Conservation (phyloP, 2,113 vertebrate species). For the Tenebrosternarchus preto region DNA sequence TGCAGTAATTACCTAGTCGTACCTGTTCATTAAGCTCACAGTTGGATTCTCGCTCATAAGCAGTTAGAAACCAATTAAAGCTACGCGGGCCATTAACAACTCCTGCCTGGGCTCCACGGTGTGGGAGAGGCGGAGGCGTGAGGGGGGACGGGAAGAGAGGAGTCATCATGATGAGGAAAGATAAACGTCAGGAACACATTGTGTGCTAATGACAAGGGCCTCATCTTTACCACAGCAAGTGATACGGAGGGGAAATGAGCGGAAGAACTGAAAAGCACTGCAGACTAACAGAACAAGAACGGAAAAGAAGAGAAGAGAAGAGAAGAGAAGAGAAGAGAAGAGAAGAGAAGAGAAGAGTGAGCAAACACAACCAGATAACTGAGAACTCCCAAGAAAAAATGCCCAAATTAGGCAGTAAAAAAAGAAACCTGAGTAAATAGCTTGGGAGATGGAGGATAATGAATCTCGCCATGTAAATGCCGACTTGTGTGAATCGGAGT, state of each 20-base stretch:
- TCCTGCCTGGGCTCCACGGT: constrained; percentile 60
- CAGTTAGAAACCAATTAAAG: constrained; percentile 98
- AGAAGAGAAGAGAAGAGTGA: constrained; percentile 56
- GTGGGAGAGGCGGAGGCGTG: constrained; percentile 6
- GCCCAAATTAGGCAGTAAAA: constrained; percentile 34
- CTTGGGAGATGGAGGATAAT: constrained; percentile 50
- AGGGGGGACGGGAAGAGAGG: constrained; percentile 10
- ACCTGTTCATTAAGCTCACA: constrained; percentile 99
- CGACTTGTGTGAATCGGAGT: constrained; percentile 66
- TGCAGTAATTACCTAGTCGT: constrained; percentile 99
- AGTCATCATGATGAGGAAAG: constrained; percentile 56
- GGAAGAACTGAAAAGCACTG: neutral
- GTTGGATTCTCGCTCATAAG: constrained; percentile 94
- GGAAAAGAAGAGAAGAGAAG: neutral
- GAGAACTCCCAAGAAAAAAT: constrained; percentile 43
- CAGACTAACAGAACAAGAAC: neutral
- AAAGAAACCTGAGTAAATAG: constrained; percentile 39
- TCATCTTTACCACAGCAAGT: constrained; percentile 38
- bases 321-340: constrained; percentile 10
- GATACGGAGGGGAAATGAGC: constrained; percentile 27
- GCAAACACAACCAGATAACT: constrained; percentile 20
- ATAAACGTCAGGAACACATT: constrained; percentile 69
- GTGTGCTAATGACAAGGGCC: constrained; percentile 87
- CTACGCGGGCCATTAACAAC: constrained; percentile 98
- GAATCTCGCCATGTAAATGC: constrained; percentile 43